Percentiles rank a stretch among this genome's conserved stretches.
Evolutionary conservation across 1,140 invertebrate species (phyloP).

Genomic region (Tribolium madens): DNA sequence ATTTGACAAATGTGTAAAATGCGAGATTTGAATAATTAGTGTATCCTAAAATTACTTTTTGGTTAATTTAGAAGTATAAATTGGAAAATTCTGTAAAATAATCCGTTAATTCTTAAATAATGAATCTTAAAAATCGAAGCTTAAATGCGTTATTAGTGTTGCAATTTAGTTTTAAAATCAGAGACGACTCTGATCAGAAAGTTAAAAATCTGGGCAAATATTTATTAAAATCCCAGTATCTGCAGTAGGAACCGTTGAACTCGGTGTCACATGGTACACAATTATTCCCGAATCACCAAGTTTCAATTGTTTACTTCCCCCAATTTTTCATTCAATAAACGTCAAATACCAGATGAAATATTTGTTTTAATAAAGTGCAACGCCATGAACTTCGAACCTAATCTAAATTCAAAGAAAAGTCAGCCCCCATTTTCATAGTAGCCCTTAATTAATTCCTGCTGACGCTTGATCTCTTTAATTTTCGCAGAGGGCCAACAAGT

Average conservation of each 20-base stretch:
- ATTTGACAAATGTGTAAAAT: no score
- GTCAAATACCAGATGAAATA: not conserved
- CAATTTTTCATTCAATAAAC: not conserved
- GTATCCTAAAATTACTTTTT: no score
- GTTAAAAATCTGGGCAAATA: no score
- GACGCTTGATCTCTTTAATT: conserved; percentile 16
- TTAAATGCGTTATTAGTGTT: no score
- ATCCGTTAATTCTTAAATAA: no score
- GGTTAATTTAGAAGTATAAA: no score
- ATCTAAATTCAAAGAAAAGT: not conserved
- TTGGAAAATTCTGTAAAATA: no score
- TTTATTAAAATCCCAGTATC: not conserved
- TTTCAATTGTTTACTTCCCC: not conserved
- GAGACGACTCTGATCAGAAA: no score
- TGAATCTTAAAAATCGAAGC: no score
- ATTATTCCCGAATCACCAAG: not conserved
- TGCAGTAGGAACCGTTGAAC: not conserved
- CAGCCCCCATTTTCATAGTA: no score
- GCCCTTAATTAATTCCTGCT: conserved; percentile 22
- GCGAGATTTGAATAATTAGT: no score
- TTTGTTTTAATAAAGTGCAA: not conserved
- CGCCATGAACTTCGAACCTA: not conserved
- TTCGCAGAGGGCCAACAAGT: conserved; percentile 69
- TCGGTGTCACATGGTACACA: not conserved
- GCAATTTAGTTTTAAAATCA: no score